These are phyloP conservation scores for Serinus canaria DNA, from an alignment of 2,113 vertebrate species.

Conservation along the genomic window DNA sequence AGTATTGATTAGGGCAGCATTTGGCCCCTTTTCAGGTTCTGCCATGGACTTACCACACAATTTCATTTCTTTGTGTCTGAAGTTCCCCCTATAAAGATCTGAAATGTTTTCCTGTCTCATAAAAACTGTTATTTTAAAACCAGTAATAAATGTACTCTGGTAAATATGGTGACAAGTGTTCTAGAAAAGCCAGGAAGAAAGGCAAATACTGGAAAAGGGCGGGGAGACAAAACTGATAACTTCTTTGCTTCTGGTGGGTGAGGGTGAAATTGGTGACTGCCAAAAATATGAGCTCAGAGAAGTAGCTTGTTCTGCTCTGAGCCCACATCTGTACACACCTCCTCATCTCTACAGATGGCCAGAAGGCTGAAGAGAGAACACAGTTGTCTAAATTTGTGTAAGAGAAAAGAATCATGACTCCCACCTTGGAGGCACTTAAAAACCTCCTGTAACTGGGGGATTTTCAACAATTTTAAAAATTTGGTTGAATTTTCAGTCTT, in stretches of 20 bases:
- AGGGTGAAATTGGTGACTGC: constrained; percentile 54
- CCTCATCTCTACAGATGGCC: constrained; percentile 64
- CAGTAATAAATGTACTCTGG: not conserved
- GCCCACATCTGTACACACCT: constrained; percentile 66
- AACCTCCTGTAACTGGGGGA: constrained; percentile 14
- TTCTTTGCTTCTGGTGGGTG: constrained; percentile 56
- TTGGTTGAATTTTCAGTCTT: not conserved
- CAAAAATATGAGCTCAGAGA: constrained; percentile 59
- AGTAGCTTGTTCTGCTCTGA: constrained; percentile 50
- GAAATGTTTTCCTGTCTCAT: not conserved
- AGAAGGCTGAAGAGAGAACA: constrained; percentile 64
- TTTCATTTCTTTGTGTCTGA: not conserved
- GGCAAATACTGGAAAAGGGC: not conserved
- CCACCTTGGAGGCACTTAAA: constrained; percentile 34
- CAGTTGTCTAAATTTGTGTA: constrained; percentile 58
- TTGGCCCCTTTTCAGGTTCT: not conserved
- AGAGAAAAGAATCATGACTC: constrained; percentile 63
- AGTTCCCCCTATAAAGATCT: not conserved
- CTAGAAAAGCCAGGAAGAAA: constrained; percentile 32
- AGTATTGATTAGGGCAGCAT: not conserved
- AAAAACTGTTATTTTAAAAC: not conserved
- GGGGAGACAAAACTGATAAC: not conserved
- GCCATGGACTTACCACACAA: not conserved
- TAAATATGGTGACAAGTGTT: constrained; percentile 8
- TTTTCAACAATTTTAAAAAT: not conserved